Percentiles rank a stretch among this genome's conserved stretches.
Conservation (phyloP, 1,140 invertebrate genomes). For the Aporrectodea caliginosa region DNA sequence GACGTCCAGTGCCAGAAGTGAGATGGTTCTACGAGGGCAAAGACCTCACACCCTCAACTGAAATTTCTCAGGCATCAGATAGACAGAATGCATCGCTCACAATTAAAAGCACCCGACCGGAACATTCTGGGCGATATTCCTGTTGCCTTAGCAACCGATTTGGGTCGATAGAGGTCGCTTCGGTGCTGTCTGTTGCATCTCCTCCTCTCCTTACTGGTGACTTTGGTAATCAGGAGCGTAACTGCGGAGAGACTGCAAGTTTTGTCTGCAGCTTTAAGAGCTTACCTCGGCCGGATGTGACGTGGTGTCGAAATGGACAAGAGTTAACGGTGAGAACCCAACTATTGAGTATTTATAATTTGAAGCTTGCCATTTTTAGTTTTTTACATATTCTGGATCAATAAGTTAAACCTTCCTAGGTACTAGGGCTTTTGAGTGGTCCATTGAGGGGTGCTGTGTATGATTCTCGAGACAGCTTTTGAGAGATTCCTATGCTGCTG, state of each 20-base stretch:
- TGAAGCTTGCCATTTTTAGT: no score
- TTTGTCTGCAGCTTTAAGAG: slow-evolving; percentile 29
- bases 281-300: slow-evolving; percentile 30
- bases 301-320: slow-evolving; percentile 26
- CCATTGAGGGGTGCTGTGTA: no score
- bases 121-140: slow-evolving; percentile 27
- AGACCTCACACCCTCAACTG: not conserved
- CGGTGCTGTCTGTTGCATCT: slow-evolving; percentile 19
- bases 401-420: no score
- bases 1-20: slow-evolving; percentile 50
- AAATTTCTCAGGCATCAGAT: not conserved
- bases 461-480: no score
- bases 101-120: not conserved
- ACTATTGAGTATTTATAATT: no score
- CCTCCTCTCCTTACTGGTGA: slow-evolving; percentile 5
- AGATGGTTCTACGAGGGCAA: slow-evolving; percentile 33
- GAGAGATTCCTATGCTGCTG: no score
- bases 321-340: slow-evolving; percentile 15
- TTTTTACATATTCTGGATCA: no score
- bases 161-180: slow-evolving; percentile 11
- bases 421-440: no score
- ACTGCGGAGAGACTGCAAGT: not conserved
- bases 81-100: not conserved
- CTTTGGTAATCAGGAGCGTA: slow-evolving; percentile 1
- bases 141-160: slow-evolving; percentile 25